Evolutionary conservation across 2,888 invertebrate species (phyloP).

Genomic region (Choristoneura rosaceana): DNA sequence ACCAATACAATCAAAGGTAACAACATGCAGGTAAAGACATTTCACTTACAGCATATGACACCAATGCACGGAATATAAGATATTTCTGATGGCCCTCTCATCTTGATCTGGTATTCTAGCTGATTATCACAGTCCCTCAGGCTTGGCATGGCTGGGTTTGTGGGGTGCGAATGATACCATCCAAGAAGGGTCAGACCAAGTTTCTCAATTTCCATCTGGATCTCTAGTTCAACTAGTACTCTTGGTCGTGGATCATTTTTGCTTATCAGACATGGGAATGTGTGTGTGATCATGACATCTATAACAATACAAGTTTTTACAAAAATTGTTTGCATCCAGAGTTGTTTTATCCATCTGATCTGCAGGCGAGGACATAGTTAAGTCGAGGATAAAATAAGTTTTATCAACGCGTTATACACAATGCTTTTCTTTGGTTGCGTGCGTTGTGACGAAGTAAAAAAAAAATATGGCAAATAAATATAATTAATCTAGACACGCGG

Average conservation of each 20-base stretch:
- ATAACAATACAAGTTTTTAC: conserved; percentile 53
- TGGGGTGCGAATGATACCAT: conserved; percentile 98
- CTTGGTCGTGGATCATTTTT: conserved; percentile 92
- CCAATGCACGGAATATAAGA: conserved; percentile 98
- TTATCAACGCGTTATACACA: too few relatives aligned
- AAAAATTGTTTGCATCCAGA: not conserved
- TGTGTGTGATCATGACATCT: conserved; percentile 95
- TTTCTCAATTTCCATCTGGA: conserved; percentile 93
- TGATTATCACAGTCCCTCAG: conserved; percentile 96
- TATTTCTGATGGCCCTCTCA: conserved; percentile 96
- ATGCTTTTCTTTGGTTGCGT: too few relatives aligned
- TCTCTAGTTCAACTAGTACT: conserved; percentile 91
- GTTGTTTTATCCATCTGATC: too few relatives aligned
- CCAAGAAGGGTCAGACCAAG: conserved; percentile 93
- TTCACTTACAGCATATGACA: conserved; percentile 93
- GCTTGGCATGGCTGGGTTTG: conserved; percentile 94
- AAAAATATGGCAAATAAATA: too few relatives aligned
- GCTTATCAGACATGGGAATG: conserved; percentile 94
- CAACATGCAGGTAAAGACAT: not conserved
- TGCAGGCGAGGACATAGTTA: too few relatives aligned
- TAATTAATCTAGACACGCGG: too few relatives aligned
- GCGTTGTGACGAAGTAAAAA: too few relatives aligned
- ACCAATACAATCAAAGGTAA: not conserved
- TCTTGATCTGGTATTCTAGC: conserved; percentile 96
- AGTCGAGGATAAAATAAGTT: too few relatives aligned